phyloP scores from a whole-genome alignment of 2,113 vertebrate species.

The Lichenostomus cassidix region DNA sequence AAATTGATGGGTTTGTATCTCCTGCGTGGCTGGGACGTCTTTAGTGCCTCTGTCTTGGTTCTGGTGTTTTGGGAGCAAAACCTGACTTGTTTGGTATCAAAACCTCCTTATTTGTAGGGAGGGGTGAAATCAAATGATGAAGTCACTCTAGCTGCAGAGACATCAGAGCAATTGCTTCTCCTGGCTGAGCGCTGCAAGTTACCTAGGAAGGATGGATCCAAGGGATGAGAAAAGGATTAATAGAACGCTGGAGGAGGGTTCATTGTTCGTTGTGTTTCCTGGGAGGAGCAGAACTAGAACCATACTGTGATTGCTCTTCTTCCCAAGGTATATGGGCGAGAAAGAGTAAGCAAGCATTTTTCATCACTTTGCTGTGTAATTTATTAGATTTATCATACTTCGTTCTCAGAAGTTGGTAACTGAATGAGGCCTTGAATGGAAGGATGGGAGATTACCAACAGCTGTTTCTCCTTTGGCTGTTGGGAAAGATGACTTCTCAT shows the following conservation, averaged over 20 bases:
- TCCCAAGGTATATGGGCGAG: neutral
- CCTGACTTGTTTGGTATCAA: neutral
- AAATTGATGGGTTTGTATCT: neutral
- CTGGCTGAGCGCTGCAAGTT: neutral
- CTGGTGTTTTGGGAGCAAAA: neutral
- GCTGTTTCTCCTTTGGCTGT: neutral
- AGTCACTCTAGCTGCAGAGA: neutral
- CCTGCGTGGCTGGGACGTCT: neutral
- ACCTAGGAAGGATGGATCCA: neutral
- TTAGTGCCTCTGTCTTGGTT: neutral
- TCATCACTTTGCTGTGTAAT: neutral
- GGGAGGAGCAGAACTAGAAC: neutral
- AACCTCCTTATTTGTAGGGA: neutral
- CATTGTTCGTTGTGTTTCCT: neutral
- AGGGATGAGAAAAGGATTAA: neutral
- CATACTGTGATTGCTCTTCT: fast-evolving
- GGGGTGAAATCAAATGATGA: neutral
- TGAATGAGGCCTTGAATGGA: neutral
- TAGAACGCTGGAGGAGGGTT: neutral
- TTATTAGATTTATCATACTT: neutral
- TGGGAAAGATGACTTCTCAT: neutral
- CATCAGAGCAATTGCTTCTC: neutral
- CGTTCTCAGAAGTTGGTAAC: neutral
- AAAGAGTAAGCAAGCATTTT: neutral
- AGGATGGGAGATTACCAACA: neutral